Conservation (phyloP, 2,888 invertebrate genomes). For the Pharmacophagus antenor region DNA sequence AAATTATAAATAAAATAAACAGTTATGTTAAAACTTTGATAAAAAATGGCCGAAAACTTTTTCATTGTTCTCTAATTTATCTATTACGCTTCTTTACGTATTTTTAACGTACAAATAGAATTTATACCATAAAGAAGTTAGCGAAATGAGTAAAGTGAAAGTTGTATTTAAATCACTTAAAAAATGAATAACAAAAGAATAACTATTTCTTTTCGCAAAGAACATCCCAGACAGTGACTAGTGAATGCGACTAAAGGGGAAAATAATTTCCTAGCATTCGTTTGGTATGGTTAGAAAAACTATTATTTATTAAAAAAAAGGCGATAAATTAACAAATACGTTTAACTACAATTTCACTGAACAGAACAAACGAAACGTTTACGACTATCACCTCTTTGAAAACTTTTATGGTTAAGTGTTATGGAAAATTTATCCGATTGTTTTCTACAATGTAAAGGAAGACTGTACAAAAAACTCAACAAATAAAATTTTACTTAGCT, state of each 20-base stretch:
- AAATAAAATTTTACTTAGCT: neutral
- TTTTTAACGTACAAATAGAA: too few species aligned
- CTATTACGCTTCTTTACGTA: neutral
- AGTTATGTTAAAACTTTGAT: too few species aligned
- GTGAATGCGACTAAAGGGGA: slow-evolving; percentile 40
- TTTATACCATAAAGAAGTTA: neutral
- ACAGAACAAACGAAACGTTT: too few species aligned
- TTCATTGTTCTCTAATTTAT: neutral
- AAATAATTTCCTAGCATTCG: slow-evolving; percentile 43
- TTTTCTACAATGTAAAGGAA: too few species aligned
- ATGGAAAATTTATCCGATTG: too few species aligned
- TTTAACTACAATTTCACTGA: too few species aligned
- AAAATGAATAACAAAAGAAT: neutral
- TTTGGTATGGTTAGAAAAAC: slow-evolving; percentile 29
- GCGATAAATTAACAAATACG: too few species aligned
- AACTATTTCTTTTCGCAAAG: slow-evolving; percentile 22
- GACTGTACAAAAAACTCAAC: too few species aligned
- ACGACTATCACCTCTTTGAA: too few species aligned
- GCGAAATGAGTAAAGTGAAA: neutral
- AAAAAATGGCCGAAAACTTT: neutral
- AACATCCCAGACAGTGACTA: slow-evolving; percentile 31
- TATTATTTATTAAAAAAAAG: too few species aligned
- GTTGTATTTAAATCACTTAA: neutral
- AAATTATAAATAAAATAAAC: too few species aligned
- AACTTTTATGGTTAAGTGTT: too few species aligned